Conservation (phyloP, 1,140 invertebrate genomes). For the Homarus americanus region DNA sequence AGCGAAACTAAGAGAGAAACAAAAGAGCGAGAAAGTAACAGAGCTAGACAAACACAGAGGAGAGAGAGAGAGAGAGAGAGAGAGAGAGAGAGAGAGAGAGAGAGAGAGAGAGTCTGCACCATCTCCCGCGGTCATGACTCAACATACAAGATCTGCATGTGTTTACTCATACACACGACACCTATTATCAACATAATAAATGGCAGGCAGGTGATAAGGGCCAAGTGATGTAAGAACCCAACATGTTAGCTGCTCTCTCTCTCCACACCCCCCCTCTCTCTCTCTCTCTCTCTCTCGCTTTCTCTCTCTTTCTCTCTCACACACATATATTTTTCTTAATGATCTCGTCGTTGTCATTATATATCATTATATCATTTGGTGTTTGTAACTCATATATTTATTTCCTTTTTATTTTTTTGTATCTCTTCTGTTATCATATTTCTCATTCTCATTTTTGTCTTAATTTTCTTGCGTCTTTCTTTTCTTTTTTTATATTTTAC, state of each 20-base stretch:
- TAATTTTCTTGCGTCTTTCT: too few species aligned
- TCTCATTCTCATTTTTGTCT: too few species aligned
- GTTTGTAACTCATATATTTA: too few species aligned
- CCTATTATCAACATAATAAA: slow-evolving; percentile 45
- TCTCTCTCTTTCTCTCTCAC: not conserved
- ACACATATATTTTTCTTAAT: too few species aligned
- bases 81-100: slow-evolving; percentile 32
- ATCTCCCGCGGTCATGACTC: not conserved
- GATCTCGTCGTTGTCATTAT: too few species aligned
- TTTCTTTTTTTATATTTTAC: too few species aligned
- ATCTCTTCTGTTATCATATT: too few species aligned
- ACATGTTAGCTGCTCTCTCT: too few species aligned
- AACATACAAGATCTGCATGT: not conserved
- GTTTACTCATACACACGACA: not conserved
- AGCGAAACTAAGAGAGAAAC: not conserved
- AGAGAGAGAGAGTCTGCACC: slow-evolving; percentile 1
- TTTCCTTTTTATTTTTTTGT: too few species aligned
- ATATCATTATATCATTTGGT: too few species aligned
- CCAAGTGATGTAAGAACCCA: slow-evolving; percentile 17
- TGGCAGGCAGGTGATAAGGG: slow-evolving; percentile 20
- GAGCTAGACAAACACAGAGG: not conserved
- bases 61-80: slow-evolving; percentile 18
- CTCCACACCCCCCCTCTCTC: not conserved
- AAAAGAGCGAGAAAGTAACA: not conserved
- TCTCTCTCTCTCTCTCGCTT: not conserved